These are phyloP conservation scores for Phrynocephalus guinanensis DNA, from an alignment of 2,797 vertebrate species.

Conservation along the genomic window DNA sequence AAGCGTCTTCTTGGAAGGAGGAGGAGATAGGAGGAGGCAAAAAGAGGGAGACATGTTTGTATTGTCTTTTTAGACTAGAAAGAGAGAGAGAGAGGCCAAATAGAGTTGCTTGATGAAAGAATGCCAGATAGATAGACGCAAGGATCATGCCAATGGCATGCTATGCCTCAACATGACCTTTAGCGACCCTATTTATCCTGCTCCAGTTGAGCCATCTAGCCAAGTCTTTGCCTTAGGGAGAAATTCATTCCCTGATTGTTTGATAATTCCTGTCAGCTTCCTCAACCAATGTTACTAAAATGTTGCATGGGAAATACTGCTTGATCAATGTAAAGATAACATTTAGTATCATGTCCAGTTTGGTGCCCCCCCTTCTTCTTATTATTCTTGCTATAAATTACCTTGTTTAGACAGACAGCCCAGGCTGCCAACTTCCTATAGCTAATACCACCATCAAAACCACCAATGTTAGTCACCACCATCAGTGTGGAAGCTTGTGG, in stretches of 20 bases:
- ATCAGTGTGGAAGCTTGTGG: slow-evolving; percentile 42
- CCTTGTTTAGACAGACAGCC: slow-evolving; percentile 27
- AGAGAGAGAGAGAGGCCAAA: no score
- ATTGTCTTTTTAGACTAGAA: no score
- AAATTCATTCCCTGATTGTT: not conserved
- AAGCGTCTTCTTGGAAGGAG: no score
- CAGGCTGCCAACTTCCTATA: slow-evolving; percentile 33
- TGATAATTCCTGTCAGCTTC: not conserved
- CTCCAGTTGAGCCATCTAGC: no score
- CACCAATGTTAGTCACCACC: slow-evolving; percentile 5
- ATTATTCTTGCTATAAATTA: not conserved
- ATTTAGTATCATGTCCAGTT: not conserved
- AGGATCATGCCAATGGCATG: no score
- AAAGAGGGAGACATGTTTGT: no score
- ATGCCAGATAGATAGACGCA: no score
- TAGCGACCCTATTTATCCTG: no score
- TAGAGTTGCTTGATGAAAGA: no score
- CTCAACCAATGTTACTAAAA: not conserved
- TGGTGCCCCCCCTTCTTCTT: not conserved
- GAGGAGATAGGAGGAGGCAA: no score
- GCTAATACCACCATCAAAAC: not conserved
- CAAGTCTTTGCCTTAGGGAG: not conserved
- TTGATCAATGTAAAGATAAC: not conserved
- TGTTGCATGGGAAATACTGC: not conserved
- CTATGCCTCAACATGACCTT: no score